Percentiles rank a stretch among this genome's conserved stretches.
Conservation (phyloP, 2,797 vertebrate species). For the Hypotaenidia okinawae region DNA sequence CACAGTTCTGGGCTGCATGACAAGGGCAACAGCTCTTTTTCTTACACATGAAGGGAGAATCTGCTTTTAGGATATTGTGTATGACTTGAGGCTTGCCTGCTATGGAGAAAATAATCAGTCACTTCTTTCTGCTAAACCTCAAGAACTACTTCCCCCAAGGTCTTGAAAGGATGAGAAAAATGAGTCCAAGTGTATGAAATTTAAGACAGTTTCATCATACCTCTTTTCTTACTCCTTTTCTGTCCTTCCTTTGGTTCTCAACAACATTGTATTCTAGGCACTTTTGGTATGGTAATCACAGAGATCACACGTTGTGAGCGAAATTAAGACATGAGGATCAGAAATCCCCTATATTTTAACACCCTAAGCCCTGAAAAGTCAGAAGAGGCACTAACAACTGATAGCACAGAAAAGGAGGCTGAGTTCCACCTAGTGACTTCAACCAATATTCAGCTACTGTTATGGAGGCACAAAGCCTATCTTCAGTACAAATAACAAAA, state of each 20-base stretch:
- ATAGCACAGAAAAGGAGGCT: background rate
- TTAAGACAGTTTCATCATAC: background rate
- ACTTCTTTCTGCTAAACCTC: conserved; percentile 12
- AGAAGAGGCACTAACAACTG: background rate
- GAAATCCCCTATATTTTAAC: background rate
- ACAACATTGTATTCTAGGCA: background rate
- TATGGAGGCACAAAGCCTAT: background rate
- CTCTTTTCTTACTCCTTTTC: background rate
- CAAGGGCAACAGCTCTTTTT: conserved; percentile 39
- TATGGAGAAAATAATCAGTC: background rate
- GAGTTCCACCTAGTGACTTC: background rate
- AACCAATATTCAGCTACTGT: background rate
- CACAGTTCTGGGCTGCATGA: background rate
- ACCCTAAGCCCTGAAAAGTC: background rate
- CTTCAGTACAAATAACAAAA: background rate
- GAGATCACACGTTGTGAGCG: background rate
- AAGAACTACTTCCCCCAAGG: background rate
- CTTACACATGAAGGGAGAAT: background rate
- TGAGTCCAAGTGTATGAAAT: background rate
- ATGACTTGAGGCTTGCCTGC: conserved; percentile 3
- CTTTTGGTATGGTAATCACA: background rate
- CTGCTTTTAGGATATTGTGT: background rate
- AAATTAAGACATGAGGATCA: background rate
- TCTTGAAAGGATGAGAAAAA: background rate
- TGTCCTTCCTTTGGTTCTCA: background rate